These are phyloP conservation scores for Emmelina monodactyla DNA, from an alignment of 2,888 invertebrate genomes.

Conservation along the genomic window DNA sequence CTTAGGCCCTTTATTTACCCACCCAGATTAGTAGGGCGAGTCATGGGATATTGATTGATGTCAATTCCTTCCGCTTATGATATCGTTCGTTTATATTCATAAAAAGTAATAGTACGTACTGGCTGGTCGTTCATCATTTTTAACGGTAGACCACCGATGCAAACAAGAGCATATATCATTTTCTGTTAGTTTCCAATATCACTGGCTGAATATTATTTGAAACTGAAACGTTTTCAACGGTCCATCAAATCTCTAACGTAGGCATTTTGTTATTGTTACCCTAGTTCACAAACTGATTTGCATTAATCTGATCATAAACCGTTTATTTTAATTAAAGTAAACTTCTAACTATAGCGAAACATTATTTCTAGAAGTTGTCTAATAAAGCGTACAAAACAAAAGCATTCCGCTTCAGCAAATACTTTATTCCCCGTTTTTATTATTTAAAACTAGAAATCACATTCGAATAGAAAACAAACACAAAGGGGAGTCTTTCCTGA, in stretches of 20 bases:
- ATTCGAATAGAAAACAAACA: too few species aligned
- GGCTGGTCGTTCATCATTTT: slow-evolving; percentile 35
- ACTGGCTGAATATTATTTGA: too few species aligned
- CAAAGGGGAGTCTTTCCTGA: too few species aligned
- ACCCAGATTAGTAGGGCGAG: slow-evolving; percentile 28
- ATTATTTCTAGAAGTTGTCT: too few species aligned
- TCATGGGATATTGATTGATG: slow-evolving; percentile 39
- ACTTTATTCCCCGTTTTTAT: not conserved
- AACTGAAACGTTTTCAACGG: too few species aligned
- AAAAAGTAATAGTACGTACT: slow-evolving; percentile 21
- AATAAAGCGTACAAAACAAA: too few species aligned
- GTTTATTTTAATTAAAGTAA: too few species aligned
- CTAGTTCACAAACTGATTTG: too few species aligned
- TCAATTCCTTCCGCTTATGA: slow-evolving; percentile 26
- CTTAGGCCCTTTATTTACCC: slow-evolving; percentile 21
- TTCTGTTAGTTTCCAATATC: not conserved
- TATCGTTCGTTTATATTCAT: slow-evolving; percentile 19
- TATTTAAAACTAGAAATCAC: not conserved
- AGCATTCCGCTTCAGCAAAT: not conserved
- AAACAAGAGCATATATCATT: slow-evolving; percentile 14
- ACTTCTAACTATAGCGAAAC: too few species aligned
- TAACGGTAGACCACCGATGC: slow-evolving; percentile 23
- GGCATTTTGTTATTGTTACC: too few species aligned
- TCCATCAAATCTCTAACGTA: too few species aligned
- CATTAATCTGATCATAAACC: too few species aligned